Conservation (phyloP, 2,113 vertebrate genomes). For the sheep (Ovis aries) region DNA sequence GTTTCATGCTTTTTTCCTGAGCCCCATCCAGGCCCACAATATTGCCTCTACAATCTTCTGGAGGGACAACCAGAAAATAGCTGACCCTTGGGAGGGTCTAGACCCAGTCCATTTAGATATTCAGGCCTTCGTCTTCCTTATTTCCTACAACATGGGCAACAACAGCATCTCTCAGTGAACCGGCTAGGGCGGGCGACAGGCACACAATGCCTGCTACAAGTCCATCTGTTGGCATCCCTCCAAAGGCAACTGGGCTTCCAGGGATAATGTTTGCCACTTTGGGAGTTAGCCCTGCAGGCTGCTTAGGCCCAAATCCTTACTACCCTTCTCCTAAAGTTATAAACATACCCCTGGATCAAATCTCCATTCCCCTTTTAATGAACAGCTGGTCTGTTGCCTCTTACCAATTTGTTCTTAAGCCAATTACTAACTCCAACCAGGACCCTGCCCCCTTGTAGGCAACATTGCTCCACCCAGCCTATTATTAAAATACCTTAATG, state of each 20-base stretch:
- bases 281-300: not conserved
- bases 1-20: not conserved
- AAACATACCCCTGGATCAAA: not conserved
- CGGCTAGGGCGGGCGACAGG: fast-evolving
- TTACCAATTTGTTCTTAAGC: not conserved
- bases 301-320: not conserved
- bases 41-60: not conserved
- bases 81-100: not conserved
- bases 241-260: not conserved
- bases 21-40: not conserved
- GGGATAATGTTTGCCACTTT: not conserved
- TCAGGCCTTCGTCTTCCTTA: not conserved
- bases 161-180: not conserved
- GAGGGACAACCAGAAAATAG: not conserved
- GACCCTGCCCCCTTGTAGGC: not conserved
- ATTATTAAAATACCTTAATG: not conserved
- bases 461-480: not conserved
- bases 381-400: not conserved
- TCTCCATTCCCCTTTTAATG: not conserved
- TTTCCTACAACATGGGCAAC: not conserved
- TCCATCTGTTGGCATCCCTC: not conserved
- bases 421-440: not conserved
- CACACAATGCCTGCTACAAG: not conserved
- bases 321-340: not conserved
- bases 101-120: not conserved